Percentiles rank a stretch among this genome's conserved stretches.
Conservation (phyloP, 2,797 vertebrate species). For the Sandelia bainsii region DNA sequence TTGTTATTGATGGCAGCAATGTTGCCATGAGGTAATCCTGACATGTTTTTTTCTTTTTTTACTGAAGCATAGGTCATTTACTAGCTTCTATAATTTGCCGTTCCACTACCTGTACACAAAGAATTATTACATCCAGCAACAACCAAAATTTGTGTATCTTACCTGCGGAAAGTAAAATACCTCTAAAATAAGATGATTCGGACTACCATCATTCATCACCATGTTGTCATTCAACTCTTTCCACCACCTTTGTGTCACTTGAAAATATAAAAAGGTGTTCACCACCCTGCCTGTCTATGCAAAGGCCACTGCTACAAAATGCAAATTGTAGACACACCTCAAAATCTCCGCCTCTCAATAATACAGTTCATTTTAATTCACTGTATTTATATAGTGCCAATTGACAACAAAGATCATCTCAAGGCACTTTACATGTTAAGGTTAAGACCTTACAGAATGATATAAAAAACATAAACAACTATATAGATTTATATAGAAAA, state of each 20-base stretch:
- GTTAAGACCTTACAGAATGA: too few species aligned
- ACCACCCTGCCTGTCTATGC: slow-evolving; percentile 47
- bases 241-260: background rate
- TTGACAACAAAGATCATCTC: too few species aligned
- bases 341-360: slow-evolving; percentile 27
- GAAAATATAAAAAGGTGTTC: slow-evolving; percentile 24
- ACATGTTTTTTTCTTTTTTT: background rate
- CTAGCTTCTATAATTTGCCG: background rate
- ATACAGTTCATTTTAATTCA: too few species aligned
- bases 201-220: background rate
- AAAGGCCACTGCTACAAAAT: slow-evolving; percentile 46
- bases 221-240: slow-evolving; percentile 6
- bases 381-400: too few species aligned
- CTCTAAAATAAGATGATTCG: slow-evolving; percentile 12
- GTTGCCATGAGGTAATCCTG: slow-evolving; percentile 94
- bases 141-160: background rate
- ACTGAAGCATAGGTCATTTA: background rate
- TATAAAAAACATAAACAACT: too few species aligned
- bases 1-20: slow-evolving; percentile 98
- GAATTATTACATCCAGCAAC: background rate
- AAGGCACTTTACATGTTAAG: too few species aligned
- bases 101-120: background rate
- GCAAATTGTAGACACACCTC: slow-evolving; percentile 62
- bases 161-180: background rate
- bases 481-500: too few species aligned